A percentile compares a stretch with the other conserved stretches of the same genome.
phyloP scores from a whole-genome alignment of 1,140 invertebrate species.

The Magallana gigas region DNA sequence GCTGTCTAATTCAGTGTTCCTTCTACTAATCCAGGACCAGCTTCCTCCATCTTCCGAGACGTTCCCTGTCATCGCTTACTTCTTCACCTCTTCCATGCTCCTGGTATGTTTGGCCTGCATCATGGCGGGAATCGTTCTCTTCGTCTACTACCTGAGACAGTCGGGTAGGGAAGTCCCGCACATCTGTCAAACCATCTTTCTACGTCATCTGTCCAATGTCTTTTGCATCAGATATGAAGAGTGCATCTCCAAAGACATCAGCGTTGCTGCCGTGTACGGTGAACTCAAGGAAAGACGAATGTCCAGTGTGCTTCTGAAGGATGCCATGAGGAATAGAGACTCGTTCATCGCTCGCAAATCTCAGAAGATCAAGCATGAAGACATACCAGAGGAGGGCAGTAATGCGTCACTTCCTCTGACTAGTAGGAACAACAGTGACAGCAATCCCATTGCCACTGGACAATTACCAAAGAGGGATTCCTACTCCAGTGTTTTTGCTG shows the following conservation, averaged over 20 bases:
- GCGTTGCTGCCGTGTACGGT: background rate
- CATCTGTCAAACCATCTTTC: background rate
- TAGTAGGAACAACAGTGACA: background rate
- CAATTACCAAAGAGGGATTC: background rate
- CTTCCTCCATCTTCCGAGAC: constrained; percentile 96
- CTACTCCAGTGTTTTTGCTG: constrained; percentile 1
- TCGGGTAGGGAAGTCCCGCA: background rate
- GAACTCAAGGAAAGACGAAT: constrained; percentile 3
- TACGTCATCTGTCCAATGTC: background rate
- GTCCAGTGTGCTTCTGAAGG: constrained; percentile 1
- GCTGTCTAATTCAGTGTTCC: constrained; percentile 79
- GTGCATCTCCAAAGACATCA: constrained; percentile 1
- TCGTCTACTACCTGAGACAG: background rate
- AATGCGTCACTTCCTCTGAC: background rate
- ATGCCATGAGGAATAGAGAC: background rate
- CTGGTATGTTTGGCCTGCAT: constrained; percentile 24
- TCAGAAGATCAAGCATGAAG: background rate
- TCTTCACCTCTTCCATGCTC: constrained; percentile 9
- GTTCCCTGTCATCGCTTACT: constrained; percentile 79
- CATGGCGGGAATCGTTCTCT: constrained; percentile 12
- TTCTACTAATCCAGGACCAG: constrained; percentile 91
- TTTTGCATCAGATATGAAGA: constrained; percentile 28
- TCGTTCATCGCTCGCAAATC: background rate
- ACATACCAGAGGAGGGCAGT: constrained; percentile 12
- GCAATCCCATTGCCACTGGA: background rate